A percentile compares a stretch with the other conserved stretches of the same genome.
Evolutionary conservation across 2,888 invertebrate genomes (phyloP).

Genomic region (Drosophila seclusa): DNA sequence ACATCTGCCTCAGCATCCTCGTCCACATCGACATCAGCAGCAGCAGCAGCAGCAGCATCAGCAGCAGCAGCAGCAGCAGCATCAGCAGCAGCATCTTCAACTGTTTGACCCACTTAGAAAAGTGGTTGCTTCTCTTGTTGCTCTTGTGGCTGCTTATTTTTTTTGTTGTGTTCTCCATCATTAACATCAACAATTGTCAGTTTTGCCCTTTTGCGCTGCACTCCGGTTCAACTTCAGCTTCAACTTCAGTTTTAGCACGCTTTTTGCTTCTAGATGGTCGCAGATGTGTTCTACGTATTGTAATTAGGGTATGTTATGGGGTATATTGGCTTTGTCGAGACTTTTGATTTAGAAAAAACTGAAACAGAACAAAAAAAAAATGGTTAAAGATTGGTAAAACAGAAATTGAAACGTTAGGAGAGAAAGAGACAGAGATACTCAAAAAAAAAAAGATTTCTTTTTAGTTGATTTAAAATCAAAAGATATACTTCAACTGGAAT

Average conservation of each 20-base stretch:
- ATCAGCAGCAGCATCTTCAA: conserved; percentile 5
- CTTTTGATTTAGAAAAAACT: not conserved
- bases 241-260: conserved; percentile 9
- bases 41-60: not conserved
- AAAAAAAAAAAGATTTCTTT: not conserved
- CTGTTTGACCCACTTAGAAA: conserved; percentile 50
- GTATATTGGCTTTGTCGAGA: not conserved
- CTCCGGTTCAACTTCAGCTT: not conserved
- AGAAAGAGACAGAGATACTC: not conserved
- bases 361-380: not conserved
- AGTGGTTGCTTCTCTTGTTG: conserved; percentile 17
- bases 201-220: conserved; percentile 44
- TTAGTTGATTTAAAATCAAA: not conserved
- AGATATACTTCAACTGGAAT: not conserved
- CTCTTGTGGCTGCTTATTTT: conserved; percentile 9
- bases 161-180: conserved; percentile 8
- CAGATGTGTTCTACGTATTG: not conserved
- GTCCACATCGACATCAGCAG: not conserved
- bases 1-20: conserved; percentile 4
- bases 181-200: conserved; percentile 32
- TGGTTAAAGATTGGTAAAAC: not conserved
- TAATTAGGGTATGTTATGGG: no score
- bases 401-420: no score
- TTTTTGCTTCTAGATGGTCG: conserved; percentile 13
- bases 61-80: conserved; percentile 1